phyloP scores from a whole-genome alignment of 2,888 invertebrate genomes.

The Eristalis pertinax region DNA sequence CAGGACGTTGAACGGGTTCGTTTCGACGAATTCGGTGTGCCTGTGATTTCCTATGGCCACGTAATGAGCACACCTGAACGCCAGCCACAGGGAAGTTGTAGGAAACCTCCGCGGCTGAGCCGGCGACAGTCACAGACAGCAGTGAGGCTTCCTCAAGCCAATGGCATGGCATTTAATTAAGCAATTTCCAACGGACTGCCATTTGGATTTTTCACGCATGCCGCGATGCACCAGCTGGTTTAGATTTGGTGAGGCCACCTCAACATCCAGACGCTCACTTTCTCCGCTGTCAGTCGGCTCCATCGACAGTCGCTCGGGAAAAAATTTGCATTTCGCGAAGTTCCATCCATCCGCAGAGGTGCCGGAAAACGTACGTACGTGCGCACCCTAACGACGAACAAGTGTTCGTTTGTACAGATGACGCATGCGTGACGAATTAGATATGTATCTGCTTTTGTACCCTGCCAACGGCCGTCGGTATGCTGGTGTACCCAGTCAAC shows the following conservation, averaged over 20 bases:
- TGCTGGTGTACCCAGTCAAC: not conserved
- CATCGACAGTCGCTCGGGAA: not conserved
- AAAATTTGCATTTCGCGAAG: conserved; percentile 45
- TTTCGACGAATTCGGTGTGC: conserved; percentile 53
- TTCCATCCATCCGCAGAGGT: conserved; percentile 21
- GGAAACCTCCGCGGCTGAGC: not conserved
- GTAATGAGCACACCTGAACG: conserved; percentile 7
- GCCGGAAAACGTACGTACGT: conserved; percentile 15
- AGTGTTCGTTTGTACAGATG: not conserved
- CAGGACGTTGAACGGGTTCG: conserved; percentile 52
- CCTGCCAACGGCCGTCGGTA: not conserved
- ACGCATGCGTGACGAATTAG: conserved; percentile 25
- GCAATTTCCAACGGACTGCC: conserved; percentile 6
- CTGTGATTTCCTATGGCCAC: conserved; percentile 45
- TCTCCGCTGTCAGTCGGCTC: conserved; percentile 25
- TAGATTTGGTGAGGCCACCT: not conserved
- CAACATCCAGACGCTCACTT: conserved; percentile 4
- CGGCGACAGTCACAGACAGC: not conserved
- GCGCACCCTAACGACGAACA: too few relatives aligned
- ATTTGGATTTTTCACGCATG: conserved; percentile 19
- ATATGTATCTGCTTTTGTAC: not conserved
- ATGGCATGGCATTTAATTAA: conserved; percentile 27
- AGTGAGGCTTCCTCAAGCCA: not conserved
- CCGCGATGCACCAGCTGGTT: not conserved
- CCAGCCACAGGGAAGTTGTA: not conserved